Evolutionary conservation across 1,140 invertebrate genomes (phyloP).

Genomic region (Cyclina sinensis): DNA sequence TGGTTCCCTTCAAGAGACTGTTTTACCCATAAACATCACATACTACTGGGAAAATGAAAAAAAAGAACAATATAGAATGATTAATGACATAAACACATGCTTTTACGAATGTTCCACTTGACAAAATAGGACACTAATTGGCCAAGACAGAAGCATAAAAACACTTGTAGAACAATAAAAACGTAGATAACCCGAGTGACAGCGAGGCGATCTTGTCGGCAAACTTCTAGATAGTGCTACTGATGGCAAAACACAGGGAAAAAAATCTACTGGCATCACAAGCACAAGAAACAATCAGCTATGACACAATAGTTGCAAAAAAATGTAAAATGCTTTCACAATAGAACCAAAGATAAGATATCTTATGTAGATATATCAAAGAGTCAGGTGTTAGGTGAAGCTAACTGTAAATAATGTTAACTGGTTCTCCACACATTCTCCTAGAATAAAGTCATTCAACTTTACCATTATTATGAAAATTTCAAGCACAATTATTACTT

Average conservation of each 20-base stretch:
- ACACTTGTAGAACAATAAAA: slow-evolving; percentile 64
- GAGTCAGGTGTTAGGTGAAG: background rate
- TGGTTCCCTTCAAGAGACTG: too few relatives aligned
- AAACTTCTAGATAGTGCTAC: background rate
- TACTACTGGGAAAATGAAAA: background rate
- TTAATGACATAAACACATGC: slow-evolving; percentile 59
- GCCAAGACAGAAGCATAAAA: slow-evolving; percentile 59
- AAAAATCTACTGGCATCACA: slow-evolving; percentile 8
- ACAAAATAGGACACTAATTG: slow-evolving; percentile 65
- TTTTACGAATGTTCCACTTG: slow-evolving; percentile 48
- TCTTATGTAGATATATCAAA: background rate
- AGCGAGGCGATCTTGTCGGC: slow-evolving; percentile 42
- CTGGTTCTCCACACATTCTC: too few relatives aligned
- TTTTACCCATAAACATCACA: background rate
- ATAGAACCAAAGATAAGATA: slow-evolving; percentile 36
- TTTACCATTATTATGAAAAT: background rate
- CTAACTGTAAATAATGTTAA: too few relatives aligned
- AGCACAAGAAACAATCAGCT: slow-evolving; percentile 8
- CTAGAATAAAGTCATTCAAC: background rate
- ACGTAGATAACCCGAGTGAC: slow-evolving; percentile 54
- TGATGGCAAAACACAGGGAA: background rate
- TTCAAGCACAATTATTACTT: too few relatives aligned
- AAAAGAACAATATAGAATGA: slow-evolving; percentile 54
- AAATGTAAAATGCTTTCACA: slow-evolving; percentile 23
- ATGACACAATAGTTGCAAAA: slow-evolving; percentile 29